These are phyloP conservation scores for Andricus curvator DNA, from an alignment of 2,888 invertebrate species.

Conservation along the genomic window DNA sequence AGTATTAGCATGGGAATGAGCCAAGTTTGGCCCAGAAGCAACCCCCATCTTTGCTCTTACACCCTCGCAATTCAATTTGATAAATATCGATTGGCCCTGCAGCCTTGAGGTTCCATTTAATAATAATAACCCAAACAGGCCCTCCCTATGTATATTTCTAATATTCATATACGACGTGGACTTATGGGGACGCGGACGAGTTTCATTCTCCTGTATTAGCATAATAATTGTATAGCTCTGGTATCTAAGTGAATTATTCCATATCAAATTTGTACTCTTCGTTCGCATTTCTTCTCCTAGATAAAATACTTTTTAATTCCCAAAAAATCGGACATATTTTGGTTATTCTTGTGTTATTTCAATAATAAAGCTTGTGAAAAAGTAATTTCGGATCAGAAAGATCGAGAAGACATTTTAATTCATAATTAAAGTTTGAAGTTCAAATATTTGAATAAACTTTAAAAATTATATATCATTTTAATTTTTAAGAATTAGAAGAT, in stretches of 20 bases:
- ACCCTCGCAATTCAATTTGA: conserved; percentile 66
- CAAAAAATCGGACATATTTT: not conserved
- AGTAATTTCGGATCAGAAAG: too few relatives aligned
- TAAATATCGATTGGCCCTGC: conserved; percentile 69
- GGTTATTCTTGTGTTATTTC: too few relatives aligned
- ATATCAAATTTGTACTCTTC: not conserved
- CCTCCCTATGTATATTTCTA: conserved; percentile 3
- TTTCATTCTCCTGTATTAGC: conserved; percentile 70
- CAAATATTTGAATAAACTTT: too few relatives aligned
- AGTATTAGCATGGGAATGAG: conserved; percentile 66
- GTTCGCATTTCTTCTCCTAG: not conserved
- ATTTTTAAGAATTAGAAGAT: too few relatives aligned
- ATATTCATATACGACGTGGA: conserved; percentile 31
- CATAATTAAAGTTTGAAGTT: too few relatives aligned
- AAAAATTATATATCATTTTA: too few relatives aligned
- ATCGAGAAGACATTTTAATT: too few relatives aligned
- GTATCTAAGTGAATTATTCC: conserved; percentile 32
- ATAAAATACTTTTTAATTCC: not conserved
- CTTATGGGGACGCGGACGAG: conserved; percentile 44
- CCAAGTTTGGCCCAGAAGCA: conserved; percentile 52
- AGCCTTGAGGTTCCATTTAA: conserved; percentile 73
- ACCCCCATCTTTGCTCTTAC: conserved; percentile 47
- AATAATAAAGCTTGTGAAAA: too few relatives aligned
- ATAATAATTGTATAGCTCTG: conserved; percentile 71
- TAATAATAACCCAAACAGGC: conserved; percentile 62